Base-by-base conservation (phyloP, 1,140 invertebrate genomes). In the Drosophila lowei region DNA sequence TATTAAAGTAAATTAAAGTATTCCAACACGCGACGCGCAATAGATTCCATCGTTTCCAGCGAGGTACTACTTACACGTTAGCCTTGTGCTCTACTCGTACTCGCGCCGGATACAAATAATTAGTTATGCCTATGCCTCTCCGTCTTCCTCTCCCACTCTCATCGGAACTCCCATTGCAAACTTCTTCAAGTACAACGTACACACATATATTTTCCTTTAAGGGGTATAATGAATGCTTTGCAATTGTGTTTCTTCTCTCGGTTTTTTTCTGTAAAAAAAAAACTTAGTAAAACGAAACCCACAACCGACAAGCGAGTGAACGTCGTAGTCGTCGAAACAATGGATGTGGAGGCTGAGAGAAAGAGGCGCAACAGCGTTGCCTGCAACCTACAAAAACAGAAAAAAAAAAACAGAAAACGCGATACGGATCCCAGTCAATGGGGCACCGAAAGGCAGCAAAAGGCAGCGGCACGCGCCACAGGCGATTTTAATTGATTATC, bases 401-500 rank as follows among this genome's bases (percentile, higher is more conserved):
- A 25, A 25, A 25, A 25, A 25, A 23, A 23, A 23, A 23, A 23
- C 23, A 0, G 57, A 63, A 70, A 70, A 70, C 66, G 66, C 66
- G 66, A 70, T 68, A 64, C 34, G 70, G 60, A 72, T 50, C 57
- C 68, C 70, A 72, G 68, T 72, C 58, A 72, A 72, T 63, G 68
- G 70, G 49, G 25, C 48, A 43, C 71, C 23, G 15, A 21, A 15
- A 60, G 50, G 42, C 43, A 74, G 71, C 43, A 41, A 56, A 46
- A 44, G 54, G 54, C 34, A 38, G 52, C 63, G 53, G 71, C 71
- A 74, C 71, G 72, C 71, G 71, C 70, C 71, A 74, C 71, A 74
- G 71, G 71, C 71, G 60, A 47, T 71, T 65, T 70, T 74, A 74
- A 74, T 74, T 74, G 71, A 74, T 74, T 74, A 74, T 74, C 60